phyloP scores from a whole-genome alignment of 2,797 vertebrate species.

The Sebastes taczanowskii region DNA sequence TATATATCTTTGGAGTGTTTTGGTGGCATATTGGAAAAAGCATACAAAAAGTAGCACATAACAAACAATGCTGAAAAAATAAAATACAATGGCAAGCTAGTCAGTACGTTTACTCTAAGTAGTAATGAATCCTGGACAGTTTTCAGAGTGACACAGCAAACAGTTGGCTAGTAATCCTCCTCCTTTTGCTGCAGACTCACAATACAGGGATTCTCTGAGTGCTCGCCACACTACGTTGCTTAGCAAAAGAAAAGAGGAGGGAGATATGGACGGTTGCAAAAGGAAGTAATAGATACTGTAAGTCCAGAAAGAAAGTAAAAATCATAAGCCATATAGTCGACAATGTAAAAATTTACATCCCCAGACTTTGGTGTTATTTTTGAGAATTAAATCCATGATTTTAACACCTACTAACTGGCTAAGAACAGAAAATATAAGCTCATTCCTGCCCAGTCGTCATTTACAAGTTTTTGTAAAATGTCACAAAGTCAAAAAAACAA shows the following conservation, averaged over 20 bases:
- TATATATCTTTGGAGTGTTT: not conserved
- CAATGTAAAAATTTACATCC: not conserved
- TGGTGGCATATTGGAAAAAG: not conserved
- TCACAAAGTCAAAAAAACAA: not conserved
- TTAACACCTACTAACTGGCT: not conserved
- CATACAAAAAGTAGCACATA: not conserved
- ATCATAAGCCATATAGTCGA: not conserved
- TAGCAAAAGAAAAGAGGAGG: slow-evolving; percentile 1
- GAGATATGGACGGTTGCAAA: not conserved
- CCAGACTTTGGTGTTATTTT: not conserved
- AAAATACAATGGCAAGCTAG: not conserved
- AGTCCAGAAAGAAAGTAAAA: not conserved
- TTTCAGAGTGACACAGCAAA: slow-evolving; percentile 50
- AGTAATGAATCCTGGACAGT: not conserved
- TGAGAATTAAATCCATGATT: not conserved
- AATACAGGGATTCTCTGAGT: slow-evolving; percentile 21
- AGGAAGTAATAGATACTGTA: not conserved
- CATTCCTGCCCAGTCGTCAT: not conserved
- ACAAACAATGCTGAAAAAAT: not conserved
- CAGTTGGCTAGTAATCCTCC: slow-evolving; percentile 45
- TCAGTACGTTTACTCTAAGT: not conserved
- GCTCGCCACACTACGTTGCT: not conserved
- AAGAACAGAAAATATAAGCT: not conserved
- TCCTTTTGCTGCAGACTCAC: slow-evolving; percentile 25
- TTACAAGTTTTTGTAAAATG: not conserved